These are phyloP conservation scores for Bos indicus DNA, from an alignment of 2,113 vertebrate species.

Conservation along the genomic window DNA sequence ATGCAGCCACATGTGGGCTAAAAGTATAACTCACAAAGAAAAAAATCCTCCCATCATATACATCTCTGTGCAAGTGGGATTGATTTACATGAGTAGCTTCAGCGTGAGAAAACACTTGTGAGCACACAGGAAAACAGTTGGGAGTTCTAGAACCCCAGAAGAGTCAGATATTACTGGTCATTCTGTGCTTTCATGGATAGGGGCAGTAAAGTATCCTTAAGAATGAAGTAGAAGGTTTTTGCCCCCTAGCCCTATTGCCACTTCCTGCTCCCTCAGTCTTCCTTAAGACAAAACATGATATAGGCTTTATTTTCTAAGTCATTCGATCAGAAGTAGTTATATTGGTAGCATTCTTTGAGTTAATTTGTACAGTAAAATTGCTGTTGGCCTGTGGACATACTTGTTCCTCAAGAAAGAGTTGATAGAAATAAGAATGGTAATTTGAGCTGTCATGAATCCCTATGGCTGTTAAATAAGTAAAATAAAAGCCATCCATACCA, in stretches of 20 bases:
- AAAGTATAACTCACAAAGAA: slow-evolving; percentile 46
- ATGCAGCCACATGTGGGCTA: slow-evolving; percentile 25
- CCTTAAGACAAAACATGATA: not conserved
- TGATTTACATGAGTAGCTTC: slow-evolving; percentile 1
- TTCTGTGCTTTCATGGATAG: not conserved
- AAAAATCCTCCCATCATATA: not conserved
- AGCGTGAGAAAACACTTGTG: not conserved
- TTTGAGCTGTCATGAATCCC: not conserved
- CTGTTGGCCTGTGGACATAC: not conserved
- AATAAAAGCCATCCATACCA: not conserved
- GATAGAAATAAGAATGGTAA: not conserved
- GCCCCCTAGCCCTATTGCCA: not conserved
- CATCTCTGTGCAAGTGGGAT: not conserved
- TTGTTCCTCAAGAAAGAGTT: not conserved
- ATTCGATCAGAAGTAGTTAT: not conserved
- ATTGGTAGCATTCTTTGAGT: not conserved
- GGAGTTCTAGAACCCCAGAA: not conserved
- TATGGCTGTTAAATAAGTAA: not conserved
- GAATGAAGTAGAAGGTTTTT: not conserved
- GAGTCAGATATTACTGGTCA: not conserved
- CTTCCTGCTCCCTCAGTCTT: not conserved
- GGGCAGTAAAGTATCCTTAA: not conserved
- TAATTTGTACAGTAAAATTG: not conserved
- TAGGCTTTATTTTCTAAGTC: not conserved
- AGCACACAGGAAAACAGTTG: not conserved